Base-by-base conservation (phyloP, 2,797 vertebrate genomes). In the Ateles fusciceps region DNA sequence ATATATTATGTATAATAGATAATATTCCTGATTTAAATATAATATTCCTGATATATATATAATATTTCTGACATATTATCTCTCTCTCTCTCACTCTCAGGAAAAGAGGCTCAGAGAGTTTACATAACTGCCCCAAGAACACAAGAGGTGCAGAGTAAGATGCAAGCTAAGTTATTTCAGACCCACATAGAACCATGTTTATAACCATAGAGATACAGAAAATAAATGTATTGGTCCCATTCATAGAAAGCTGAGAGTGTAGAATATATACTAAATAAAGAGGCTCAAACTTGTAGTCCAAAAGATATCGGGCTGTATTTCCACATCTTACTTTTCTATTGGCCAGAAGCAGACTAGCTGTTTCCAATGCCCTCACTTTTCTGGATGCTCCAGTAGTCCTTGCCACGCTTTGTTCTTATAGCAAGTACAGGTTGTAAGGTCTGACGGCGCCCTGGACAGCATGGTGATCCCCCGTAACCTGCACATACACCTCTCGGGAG, bases 41-140 rank as follows among this genome's bases (percentile, higher is more conserved):
- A 61, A 14, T 30, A 33, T 33, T 55, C 52, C 52, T 55, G 0
- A 55, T 17, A 0, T 30, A 61, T 7, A 61, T 61, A 61, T 59
- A 5, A 50, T 50, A 50, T 17, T 50, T 17, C 15, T 50, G 50
- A 39, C 39, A 39, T 39, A 39, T 39, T 39, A 3, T 39, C 39
- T 39, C 39, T 39, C 39, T 39, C 39, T 39, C 39, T 39, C 3
- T 39, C 39, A 3, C 39, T 39, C 39, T 42, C 42, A 85, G 81
- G 30, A 91, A 96, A 91, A 74, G 71, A 55, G 28, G 33, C 30
- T 85, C 33, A 17, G 30, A 84, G 44, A 26, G 21, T 72, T 85
- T 52, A 84, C 76, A 48, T 59, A 93, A 55, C 8, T 84, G 9
- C 26, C 12, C 30, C 14, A 80, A 87, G 24, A 74, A 50, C 1